Percentiles rank a stretch among this genome's conserved stretches.
These are phyloP conservation scores for Oreochromis tanganicae DNA, from an alignment of 2,113 vertebrate genomes.

Conservation along the genomic window DNA sequence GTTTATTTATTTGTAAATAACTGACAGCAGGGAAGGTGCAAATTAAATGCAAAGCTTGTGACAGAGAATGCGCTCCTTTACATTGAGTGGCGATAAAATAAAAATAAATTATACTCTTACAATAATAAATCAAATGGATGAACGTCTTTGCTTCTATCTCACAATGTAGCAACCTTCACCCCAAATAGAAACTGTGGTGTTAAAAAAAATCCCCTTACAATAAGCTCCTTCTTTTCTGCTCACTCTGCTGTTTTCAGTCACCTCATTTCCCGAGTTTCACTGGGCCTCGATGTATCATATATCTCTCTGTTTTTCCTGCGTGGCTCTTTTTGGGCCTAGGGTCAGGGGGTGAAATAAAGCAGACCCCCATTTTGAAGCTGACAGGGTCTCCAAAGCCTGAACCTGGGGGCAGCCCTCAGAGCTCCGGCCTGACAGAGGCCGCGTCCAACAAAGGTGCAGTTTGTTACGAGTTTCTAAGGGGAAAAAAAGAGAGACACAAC, in stretches of 20 bases:
- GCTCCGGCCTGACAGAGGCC: slow-evolving; percentile 62
- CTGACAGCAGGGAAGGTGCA: slow-evolving; percentile 9
- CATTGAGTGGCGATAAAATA: background rate
- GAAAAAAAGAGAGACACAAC: slow-evolving; percentile 56
- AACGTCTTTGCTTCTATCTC: background rate
- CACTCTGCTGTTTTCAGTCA: slow-evolving; percentile 60
- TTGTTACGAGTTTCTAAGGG: slow-evolving; percentile 68
- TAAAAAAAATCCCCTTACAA: slow-evolving; percentile 51
- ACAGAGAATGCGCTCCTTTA: background rate
- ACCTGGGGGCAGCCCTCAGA: slow-evolving; percentile 58
- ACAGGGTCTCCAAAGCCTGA: slow-evolving; percentile 73
- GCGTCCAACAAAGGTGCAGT: slow-evolving; percentile 73
- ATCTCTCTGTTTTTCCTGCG: slow-evolving; percentile 75
- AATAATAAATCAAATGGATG: background rate
- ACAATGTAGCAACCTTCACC: slow-evolving; percentile 23
- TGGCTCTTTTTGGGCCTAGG: slow-evolving; percentile 67
- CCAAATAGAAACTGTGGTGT: slow-evolving; percentile 25
- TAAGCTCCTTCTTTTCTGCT: slow-evolving; percentile 68
- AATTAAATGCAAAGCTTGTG: slow-evolving; percentile 40
- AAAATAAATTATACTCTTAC: background rate
- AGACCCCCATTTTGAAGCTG: slow-evolving; percentile 75
- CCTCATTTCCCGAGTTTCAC: slow-evolving; percentile 68
- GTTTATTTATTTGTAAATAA: slow-evolving; percentile 27
- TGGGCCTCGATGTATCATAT: slow-evolving; percentile 72
- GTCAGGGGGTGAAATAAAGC: slow-evolving; percentile 78